These are phyloP conservation scores for Hippolais icterina DNA, from an alignment of 2,113 vertebrate genomes.

Conservation along the genomic window DNA sequence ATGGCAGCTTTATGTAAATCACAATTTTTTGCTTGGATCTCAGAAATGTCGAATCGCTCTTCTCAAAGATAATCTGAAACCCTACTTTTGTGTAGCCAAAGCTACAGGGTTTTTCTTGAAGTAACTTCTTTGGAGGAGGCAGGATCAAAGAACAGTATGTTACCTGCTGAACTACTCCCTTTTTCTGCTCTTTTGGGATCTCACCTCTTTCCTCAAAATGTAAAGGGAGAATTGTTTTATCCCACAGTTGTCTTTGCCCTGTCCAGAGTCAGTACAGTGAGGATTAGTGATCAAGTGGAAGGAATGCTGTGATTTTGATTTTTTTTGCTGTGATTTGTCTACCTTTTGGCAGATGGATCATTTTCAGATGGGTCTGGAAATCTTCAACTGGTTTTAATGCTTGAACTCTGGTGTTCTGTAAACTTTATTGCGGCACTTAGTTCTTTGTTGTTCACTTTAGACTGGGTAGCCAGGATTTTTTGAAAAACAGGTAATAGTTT, in stretches of 20 bases:
- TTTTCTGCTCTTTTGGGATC: not conserved
- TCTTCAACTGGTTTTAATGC: not conserved
- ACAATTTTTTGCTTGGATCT: not conserved
- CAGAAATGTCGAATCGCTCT: not conserved
- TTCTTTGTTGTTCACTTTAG: not conserved
- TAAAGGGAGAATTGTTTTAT: not conserved
- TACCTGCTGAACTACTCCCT: not conserved
- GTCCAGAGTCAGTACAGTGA: not conserved
- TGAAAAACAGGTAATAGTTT: not conserved
- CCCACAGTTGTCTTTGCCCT: not conserved
- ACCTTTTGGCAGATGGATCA: not conserved
- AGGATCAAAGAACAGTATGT: not conserved
- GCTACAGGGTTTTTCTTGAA: not conserved
- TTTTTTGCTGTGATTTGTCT: not conserved
- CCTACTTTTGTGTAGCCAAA: not conserved
- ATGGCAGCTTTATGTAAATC: not conserved
- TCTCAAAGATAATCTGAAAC: not conserved
- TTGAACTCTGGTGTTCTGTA: not conserved
- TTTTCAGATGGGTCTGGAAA: not conserved
- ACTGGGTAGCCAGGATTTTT: not conserved
- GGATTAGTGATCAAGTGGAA: not conserved
- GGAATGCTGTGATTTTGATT: no score
- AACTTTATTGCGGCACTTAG: not conserved
- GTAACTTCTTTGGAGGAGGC: not conserved
- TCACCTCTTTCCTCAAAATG: not conserved